phyloP scores from a whole-genome alignment of 1,140 invertebrate species.

The Papilio polytes region DNA sequence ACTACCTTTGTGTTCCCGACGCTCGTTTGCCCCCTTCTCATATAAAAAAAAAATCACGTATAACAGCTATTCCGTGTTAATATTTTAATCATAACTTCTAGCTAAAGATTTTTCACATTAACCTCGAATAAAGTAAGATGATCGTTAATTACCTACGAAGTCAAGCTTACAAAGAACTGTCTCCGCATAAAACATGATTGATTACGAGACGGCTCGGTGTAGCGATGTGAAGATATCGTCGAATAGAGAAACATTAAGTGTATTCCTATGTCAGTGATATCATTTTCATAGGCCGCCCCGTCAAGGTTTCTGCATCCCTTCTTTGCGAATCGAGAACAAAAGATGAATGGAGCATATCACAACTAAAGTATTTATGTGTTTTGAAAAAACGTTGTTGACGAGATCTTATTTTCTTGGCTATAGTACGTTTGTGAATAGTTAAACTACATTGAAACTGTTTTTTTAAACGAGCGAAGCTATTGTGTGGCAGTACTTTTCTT shows the following conservation, averaged over 20 bases:
- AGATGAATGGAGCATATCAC: slow-evolving; percentile 48
- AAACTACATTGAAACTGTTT: neutral
- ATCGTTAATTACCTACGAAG: slow-evolving; percentile 55
- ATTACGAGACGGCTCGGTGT: slow-evolving; percentile 56
- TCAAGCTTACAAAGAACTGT: slow-evolving; percentile 59
- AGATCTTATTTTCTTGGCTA: neutral
- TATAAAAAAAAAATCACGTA: too few relatives aligned
- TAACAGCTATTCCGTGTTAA: neutral
- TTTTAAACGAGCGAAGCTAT: neutral
- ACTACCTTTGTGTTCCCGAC: too few relatives aligned
- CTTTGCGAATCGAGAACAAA: slow-evolving; percentile 56
- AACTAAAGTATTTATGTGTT: neutral
- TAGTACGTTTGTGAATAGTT: neutral
- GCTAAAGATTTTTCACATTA: slow-evolving; percentile 17
- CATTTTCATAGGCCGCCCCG: slow-evolving; percentile 74
- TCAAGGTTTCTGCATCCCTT: slow-evolving; percentile 67
- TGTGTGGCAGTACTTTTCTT: neutral
- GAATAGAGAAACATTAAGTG: slow-evolving; percentile 79
- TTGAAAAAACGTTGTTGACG: neutral
- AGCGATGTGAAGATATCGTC: slow-evolving; percentile 72
- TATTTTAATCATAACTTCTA: slow-evolving; percentile 24
- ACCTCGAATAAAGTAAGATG: slow-evolving; percentile 31
- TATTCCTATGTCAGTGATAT: slow-evolving; percentile 80
- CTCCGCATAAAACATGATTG: slow-evolving; percentile 77
- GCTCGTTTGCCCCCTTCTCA: too few relatives aligned